These are phyloP conservation scores for Dicyrtomina minuta DNA, from an alignment of 2,888 invertebrate species.

Conservation along the genomic window DNA sequence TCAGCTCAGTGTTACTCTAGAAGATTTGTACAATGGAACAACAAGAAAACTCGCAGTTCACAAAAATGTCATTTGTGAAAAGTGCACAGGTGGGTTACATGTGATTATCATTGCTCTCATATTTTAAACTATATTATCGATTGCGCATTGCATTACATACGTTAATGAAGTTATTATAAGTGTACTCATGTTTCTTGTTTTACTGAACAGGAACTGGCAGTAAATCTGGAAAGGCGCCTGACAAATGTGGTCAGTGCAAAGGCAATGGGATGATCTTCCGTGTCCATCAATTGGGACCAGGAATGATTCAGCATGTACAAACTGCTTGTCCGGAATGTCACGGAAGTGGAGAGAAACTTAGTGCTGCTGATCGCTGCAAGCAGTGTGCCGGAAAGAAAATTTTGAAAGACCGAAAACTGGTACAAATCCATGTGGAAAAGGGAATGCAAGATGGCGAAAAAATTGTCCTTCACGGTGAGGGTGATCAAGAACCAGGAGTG, in stretches of 20 bases:
- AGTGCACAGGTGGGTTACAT: slow-evolving; percentile 75
- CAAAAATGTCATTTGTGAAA: slow-evolving; percentile 93
- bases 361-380: slow-evolving; percentile 88
- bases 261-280: slow-evolving; percentile 82
- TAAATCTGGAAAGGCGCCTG: slow-evolving; percentile 76
- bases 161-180: neutral
- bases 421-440: slow-evolving; percentile 65
- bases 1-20: slow-evolving; percentile 85
- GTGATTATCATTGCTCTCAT: neutral
- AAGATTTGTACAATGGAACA: slow-evolving; percentile 92
- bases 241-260: slow-evolving; percentile 81
- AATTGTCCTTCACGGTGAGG: slow-evolving; percentile 89
- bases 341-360: slow-evolving; percentile 68
- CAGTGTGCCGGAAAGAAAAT: slow-evolving; percentile 83
- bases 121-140: neutral
- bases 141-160: neutral
- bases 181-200: neutral
- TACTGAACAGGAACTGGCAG: slow-evolving; percentile 71
- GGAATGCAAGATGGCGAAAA: slow-evolving; percentile 96
- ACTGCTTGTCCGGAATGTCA: slow-evolving; percentile 81
- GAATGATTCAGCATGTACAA: slow-evolving; percentile 88
- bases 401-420: slow-evolving; percentile 60
- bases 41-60: slow-evolving; percentile 89
- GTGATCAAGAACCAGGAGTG: slow-evolving; percentile 92
- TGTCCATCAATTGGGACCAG: slow-evolving; percentile 72